These are phyloP conservation scores for Stratiomys singularior DNA, from an alignment of 2,888 invertebrate genomes.

Conservation along the genomic window DNA sequence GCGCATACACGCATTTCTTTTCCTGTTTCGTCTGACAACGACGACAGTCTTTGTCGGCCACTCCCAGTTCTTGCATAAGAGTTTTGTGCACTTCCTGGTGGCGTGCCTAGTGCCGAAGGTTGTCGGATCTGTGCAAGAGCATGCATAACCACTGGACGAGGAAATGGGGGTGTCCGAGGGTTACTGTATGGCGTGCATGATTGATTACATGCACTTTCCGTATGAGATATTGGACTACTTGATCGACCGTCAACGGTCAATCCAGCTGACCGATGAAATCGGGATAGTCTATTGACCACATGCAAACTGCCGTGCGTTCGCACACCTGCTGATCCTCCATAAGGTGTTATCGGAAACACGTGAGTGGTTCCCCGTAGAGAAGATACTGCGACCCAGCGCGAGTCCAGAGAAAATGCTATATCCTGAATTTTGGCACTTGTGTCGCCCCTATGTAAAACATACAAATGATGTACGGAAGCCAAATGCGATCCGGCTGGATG, in stretches of 20 bases:
- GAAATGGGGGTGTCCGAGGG: slow-evolving; percentile 91
- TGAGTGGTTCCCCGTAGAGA: slow-evolving; percentile 97
- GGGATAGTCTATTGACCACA: slow-evolving; percentile 92
- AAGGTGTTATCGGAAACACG: slow-evolving; percentile 96
- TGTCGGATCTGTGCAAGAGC: slow-evolving; percentile 90
- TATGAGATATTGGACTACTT: slow-evolving; percentile 72
- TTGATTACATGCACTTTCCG: slow-evolving; percentile 63
- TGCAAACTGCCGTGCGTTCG: slow-evolving; percentile 95
- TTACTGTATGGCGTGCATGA: slow-evolving; percentile 78
- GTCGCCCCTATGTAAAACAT: slow-evolving; percentile 93
- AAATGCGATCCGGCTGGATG: slow-evolving; percentile 89
- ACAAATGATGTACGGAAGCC: slow-evolving; percentile 93
- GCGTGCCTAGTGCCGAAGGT: slow-evolving; percentile 65
- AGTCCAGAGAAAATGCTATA: slow-evolving; percentile 91
- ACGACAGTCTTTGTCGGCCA: slow-evolving; percentile 77
- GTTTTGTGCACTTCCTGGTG: slow-evolving; percentile 58
- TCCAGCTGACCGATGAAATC: slow-evolving; percentile 97
- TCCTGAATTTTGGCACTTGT: slow-evolving; percentile 96
- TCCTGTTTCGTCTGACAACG: slow-evolving; percentile 76
- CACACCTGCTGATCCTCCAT: slow-evolving; percentile 90
- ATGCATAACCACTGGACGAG: slow-evolving; percentile 80
- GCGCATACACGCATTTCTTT: slow-evolving; percentile 81
- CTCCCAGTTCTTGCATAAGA: slow-evolving; percentile 50
- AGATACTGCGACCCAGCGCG: slow-evolving; percentile 96
- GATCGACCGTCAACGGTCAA: slow-evolving; percentile 77